Conservation (phyloP, 2,888 invertebrate genomes). For the Polyploca ridens region DNA sequence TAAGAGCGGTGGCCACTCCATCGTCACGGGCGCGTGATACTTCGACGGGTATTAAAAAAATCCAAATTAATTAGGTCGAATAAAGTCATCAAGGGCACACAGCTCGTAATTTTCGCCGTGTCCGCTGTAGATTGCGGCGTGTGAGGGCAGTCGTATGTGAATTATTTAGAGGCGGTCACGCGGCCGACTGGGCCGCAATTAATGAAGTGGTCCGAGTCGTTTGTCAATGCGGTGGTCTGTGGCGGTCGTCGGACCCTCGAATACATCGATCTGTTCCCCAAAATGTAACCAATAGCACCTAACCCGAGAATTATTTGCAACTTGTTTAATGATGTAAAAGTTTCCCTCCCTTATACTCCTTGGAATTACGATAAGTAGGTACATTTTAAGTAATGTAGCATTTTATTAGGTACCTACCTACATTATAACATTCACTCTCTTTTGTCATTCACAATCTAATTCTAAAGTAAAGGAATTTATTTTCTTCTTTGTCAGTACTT, state of each 20-base stretch:
- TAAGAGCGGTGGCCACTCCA: not conserved
- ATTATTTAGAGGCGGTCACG: conserved; percentile 79
- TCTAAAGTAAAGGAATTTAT: conserved; percentile 4
- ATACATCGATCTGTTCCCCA: conserved; percentile 62
- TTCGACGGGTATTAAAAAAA: conserved; percentile 50
- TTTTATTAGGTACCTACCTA: not conserved
- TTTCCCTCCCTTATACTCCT: not conserved
- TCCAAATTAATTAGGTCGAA: conserved; percentile 60
- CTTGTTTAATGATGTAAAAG: conserved; percentile 4
- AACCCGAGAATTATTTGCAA: conserved; percentile 32
- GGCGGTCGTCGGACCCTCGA: conserved; percentile 60
- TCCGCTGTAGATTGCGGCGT: conserved; percentile 60
- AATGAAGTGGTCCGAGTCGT: conserved; percentile 79
- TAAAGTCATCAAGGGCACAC: conserved; percentile 59
- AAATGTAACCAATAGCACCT: conserved; percentile 60
- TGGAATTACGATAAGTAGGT: not conserved
- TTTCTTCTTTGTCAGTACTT: conserved; percentile 7
- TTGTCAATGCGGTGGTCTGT: conserved; percentile 73
- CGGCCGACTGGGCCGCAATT: conserved; percentile 75
- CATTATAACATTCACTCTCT: conserved; percentile 1
- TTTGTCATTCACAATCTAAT: conserved; percentile 3
- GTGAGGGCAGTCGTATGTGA: conserved; percentile 69
- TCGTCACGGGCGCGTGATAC: conserved; percentile 25
- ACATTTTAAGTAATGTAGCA: too few species aligned
- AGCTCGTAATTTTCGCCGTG: conserved; percentile 59